Conservation (phyloP, 1,140 invertebrate species). For the Prorops nasuta region DNA sequence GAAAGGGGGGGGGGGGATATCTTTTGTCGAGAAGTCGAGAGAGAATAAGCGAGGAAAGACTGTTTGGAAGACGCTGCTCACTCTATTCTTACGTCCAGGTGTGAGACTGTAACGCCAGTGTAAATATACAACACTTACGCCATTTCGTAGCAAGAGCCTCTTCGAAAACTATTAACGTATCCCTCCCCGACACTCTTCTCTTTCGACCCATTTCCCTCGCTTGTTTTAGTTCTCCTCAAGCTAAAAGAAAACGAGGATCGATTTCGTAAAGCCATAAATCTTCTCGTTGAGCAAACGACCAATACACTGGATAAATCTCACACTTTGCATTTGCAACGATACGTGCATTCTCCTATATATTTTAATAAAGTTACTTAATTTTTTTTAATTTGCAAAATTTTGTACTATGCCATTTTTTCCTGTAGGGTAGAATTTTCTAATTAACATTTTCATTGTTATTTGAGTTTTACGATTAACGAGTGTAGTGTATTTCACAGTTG, state of each 20-base stretch:
- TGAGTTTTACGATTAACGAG: too few relatives aligned
- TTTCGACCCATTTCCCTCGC: slow-evolving; percentile 20
- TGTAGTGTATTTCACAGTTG: too few relatives aligned
- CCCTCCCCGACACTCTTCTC: slow-evolving; percentile 1
- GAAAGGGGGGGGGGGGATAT: slow-evolving; percentile 9
- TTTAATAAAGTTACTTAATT: too few relatives aligned
- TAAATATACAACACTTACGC: slow-evolving; percentile 38
- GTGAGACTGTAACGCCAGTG: slow-evolving; percentile 44
- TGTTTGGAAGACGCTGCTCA: slow-evolving; percentile 5
- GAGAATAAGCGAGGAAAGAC: slow-evolving; percentile 16
- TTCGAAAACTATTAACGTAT: slow-evolving; percentile 36
- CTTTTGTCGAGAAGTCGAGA: slow-evolving; percentile 21
- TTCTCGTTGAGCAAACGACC: too few relatives aligned
- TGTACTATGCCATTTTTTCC: too few relatives aligned
- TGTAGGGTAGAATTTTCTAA: too few relatives aligned
- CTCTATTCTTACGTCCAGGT: slow-evolving; percentile 51
- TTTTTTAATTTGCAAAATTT: too few relatives aligned
- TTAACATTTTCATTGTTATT: too few relatives aligned
- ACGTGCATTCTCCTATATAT: too few relatives aligned
- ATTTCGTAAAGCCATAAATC: background rate
- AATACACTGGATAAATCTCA: too few relatives aligned
- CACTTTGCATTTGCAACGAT: too few relatives aligned
- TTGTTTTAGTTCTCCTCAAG: background rate
- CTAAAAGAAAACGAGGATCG: background rate
- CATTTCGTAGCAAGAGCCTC: slow-evolving; percentile 22